Evolutionary conservation across 2,113 vertebrate species (phyloP), one percentile per base, ranked within the genome.

Genomic region (Pluvianellus socialis): DNA sequence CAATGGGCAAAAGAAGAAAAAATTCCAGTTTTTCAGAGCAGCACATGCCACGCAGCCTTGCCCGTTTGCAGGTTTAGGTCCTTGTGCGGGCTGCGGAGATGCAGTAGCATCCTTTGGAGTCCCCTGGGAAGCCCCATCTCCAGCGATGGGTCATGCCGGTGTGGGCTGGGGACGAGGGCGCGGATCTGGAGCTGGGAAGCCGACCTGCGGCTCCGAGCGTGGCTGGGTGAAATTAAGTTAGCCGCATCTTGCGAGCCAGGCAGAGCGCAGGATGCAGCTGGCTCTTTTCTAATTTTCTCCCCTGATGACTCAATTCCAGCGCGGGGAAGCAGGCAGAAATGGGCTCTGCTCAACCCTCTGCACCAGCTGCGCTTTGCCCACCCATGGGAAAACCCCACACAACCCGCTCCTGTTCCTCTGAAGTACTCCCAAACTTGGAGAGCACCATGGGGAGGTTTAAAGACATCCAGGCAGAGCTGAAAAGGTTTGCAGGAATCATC

Each of bases 191-290:
- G 8, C 23, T 1, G 12, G 38, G 47, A 61, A 55, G 71, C 33
- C 1, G 2, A 47, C 38, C 56, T 2, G 4, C 2, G 2, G 19
- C 47, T 63, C 66, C 1, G 3, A 40, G 44, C 22, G 10, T 0
- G 6, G 44, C 45, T 19, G 79, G 47, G 14, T 1, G 4, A 55
- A 83, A 76, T 70, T 20, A 59, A 67, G n/a, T 55, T 30, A 68
- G 4, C 24, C 10, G 12, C 4, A 1, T 33, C 67, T n/a, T 42
- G 86, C 0, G 4, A 50, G 49, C 15, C 49, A 56, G 49, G 49
- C 38, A 14, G 38, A 18, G 56, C 42, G 56, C 62, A 62, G 77
- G 52, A 74, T 19, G 59, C 79, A 70, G 62, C 56, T 58, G 68
- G 30, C 22, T 79, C 16, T 61, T 15, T 12, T 30, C 59, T 73